A percentile compares a stretch with the other conserved stretches of the same genome.
Evolutionary conservation across 2,113 vertebrate species (phyloP).

Genomic region (Bubalus kerabau): DNA sequence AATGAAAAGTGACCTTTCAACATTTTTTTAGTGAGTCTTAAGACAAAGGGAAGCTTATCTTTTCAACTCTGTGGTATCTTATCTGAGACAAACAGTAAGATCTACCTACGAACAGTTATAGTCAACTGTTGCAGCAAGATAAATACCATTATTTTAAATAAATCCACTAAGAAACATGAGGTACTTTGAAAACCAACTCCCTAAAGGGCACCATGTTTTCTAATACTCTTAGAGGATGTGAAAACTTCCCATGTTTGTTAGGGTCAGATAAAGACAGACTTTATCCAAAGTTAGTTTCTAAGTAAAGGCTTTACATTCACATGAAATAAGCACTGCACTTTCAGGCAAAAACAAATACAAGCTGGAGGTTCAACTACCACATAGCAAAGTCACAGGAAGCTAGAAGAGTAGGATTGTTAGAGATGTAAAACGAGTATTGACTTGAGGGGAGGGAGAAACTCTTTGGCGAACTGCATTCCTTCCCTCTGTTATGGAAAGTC

Average conservation of each 20-base stretch:
- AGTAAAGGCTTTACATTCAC: background rate
- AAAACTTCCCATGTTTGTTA: background rate
- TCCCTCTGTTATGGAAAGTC: background rate
- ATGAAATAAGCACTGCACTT: background rate
- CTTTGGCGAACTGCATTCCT: background rate
- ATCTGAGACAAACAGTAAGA: conserved; percentile 6
- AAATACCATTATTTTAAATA: background rate
- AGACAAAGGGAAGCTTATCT: conserved; percentile 18
- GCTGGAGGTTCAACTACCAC: background rate
- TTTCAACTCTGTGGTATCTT: background rate
- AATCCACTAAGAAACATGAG: background rate
- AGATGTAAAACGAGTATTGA: background rate
- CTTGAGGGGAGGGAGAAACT: background rate
- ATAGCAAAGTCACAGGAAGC: background rate
- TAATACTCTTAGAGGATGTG: background rate
- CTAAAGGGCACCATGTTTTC: background rate
- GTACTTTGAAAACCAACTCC: background rate
- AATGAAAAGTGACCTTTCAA: conserved; percentile 22
- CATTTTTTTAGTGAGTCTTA: background rate
- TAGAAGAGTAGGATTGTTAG: background rate
- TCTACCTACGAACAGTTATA: background rate
- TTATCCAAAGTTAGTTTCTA: background rate
- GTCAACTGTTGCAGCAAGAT: background rate
- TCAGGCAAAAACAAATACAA: background rate
- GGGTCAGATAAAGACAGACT: background rate